Evolutionary conservation across 2,888 invertebrate species (phyloP).

Genomic region (Nematopogon swammerdamellus): DNA sequence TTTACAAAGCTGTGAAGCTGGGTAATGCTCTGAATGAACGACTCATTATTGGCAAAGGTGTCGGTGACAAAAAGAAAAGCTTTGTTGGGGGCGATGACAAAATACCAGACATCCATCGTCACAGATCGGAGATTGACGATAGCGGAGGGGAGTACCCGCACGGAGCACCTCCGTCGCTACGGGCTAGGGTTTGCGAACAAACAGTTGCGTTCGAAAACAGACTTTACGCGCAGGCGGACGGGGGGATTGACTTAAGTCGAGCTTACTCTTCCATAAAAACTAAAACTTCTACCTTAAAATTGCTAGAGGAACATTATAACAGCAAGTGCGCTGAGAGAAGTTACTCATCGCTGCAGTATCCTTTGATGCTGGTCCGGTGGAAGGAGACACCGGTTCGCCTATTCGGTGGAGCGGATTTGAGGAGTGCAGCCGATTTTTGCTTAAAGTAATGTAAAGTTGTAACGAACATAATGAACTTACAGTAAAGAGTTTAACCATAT

Average conservation of each 20-base stretch:
- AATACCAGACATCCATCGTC: conserved; percentile 36
- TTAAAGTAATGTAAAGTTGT: too few species aligned
- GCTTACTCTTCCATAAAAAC: conserved; percentile 25
- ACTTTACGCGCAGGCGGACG: conserved; percentile 35
- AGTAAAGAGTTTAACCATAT: too few species aligned
- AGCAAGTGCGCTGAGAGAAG: too few species aligned
- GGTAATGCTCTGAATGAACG: conserved; percentile 41
- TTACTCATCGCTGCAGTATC: neutral
- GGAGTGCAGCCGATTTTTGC: conserved; percentile 56
- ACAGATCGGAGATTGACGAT: conserved; percentile 29
- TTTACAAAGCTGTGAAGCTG: conserved; percentile 35
- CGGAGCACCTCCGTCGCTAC: conserved; percentile 24
- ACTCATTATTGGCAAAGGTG: conserved; percentile 24
- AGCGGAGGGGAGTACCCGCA: conserved; percentile 6
- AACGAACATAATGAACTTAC: too few species aligned
- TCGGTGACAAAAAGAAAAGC: conserved; percentile 28
- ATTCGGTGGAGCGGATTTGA: conserved; percentile 64
- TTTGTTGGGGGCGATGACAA: conserved; percentile 33
- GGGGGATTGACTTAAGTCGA: conserved; percentile 31
- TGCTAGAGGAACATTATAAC: too few species aligned
- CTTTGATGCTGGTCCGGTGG: conserved; percentile 58
- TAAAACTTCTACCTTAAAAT: too few species aligned
- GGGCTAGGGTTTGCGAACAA: conserved; percentile 33
- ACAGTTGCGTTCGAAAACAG: conserved; percentile 25
- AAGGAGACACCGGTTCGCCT: conserved; percentile 62